A percentile compares a stretch with the other conserved stretches of the same genome.
Conservation (phyloP, 2,797 vertebrate species). For the Tarsius wallacei region DNA sequence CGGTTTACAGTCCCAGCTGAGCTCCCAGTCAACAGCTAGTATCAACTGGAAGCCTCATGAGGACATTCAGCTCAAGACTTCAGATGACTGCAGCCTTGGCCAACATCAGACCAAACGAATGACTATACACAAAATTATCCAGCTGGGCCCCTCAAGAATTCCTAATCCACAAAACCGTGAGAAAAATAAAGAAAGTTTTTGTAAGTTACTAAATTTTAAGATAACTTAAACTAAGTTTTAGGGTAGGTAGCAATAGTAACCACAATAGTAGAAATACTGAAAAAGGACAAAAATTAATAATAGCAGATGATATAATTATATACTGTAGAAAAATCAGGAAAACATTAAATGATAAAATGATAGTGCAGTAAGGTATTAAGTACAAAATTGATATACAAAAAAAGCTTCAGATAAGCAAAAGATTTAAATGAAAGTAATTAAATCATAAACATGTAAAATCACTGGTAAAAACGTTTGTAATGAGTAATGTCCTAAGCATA, state of each 20-base stretch:
- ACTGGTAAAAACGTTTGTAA: neutral
- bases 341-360: neutral
- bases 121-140: neutral
- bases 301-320: neutral
- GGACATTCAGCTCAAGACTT: neutral
- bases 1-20: neutral
- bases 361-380: neutral
- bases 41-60: neutral
- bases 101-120: neutral
- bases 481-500: slow-evolving; percentile 15
- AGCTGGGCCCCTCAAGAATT: neutral
- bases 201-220: neutral
- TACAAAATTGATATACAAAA: neutral
- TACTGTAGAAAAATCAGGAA: slow-evolving; percentile 9
- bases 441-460: slow-evolving; percentile 33
- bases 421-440: slow-evolving; percentile 31
- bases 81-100: neutral
- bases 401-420: slow-evolving; percentile 3
- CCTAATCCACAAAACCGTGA: neutral
- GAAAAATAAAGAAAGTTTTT: slow-evolving; percentile 15
- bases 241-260: neutral
- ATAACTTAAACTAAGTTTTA: neutral
- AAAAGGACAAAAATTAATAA: neutral
- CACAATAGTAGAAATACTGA: neutral
- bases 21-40: neutral